Evolutionary conservation across 1,140 invertebrate genomes (phyloP).

Genomic region (Maconellicoccus hirsutus): DNA sequence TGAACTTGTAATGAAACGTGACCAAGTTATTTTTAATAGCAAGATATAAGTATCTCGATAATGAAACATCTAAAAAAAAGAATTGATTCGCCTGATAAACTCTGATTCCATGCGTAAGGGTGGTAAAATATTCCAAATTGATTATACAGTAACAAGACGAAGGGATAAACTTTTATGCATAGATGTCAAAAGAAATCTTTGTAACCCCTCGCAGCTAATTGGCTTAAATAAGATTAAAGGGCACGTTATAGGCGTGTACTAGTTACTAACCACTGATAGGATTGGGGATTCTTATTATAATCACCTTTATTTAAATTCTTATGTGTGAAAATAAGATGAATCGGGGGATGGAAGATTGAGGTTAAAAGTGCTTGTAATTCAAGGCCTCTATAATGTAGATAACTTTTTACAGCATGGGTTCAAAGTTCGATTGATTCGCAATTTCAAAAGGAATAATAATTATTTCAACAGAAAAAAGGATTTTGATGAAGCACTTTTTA

Average conservation of each 20-base stretch:
- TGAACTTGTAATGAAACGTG: too few species aligned
- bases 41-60: too few species aligned
- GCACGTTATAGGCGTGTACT: not conserved
- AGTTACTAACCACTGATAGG: not conserved
- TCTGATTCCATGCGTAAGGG: not conserved
- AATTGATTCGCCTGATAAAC: not conserved
- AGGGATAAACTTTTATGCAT: not conserved
- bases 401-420: too few species aligned
- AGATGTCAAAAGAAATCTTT: not conserved
- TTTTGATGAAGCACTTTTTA: too few species aligned
- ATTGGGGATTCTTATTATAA: not conserved
- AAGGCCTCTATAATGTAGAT: too few species aligned
- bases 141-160: not conserved
- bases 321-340: not conserved
- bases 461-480: too few species aligned
- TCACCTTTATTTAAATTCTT: not conserved
- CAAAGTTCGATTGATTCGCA: too few species aligned
- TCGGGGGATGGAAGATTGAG: too few species aligned
- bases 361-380: too few species aligned
- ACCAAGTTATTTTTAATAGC: too few species aligned
- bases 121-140: not conserved
- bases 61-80: too few species aligned
- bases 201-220: conserved; percentile 1
- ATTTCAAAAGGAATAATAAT: too few species aligned
- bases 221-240: conserved; percentile 9